Evolutionary conservation across 1,140 invertebrate species (phyloP).

Genomic region (Rhyacophila brunnea): DNA sequence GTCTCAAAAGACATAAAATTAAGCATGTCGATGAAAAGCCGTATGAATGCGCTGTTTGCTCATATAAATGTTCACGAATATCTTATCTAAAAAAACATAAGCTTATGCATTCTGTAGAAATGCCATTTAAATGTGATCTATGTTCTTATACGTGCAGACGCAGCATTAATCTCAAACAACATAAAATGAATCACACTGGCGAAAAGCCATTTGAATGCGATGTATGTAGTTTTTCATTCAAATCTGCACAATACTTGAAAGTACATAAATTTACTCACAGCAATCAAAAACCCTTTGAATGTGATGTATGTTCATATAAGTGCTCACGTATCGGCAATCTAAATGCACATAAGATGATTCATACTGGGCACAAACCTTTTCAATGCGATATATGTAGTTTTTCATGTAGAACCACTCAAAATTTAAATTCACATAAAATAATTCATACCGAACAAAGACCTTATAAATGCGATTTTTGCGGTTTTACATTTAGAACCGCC

Average conservation of each 20-base stretch:
- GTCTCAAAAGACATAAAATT: neutral
- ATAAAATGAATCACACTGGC: neutral
- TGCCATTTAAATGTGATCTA: neutral
- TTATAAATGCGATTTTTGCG: no score
- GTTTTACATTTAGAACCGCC: no score
- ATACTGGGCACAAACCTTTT: neutral
- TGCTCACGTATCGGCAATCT: neutral
- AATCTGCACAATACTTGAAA: neutral
- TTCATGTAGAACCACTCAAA: neutral
- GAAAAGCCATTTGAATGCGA: neutral
- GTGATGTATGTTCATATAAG: neutral
- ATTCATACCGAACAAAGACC: no score
- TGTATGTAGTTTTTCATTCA: neutral
- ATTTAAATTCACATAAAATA: neutral
- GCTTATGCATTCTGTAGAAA: neutral
- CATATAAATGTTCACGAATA: neutral
- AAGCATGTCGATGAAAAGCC: neutral
- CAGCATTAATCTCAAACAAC: neutral
- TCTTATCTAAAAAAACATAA: neutral
- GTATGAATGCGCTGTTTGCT: neutral
- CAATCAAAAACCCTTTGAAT: neutral
- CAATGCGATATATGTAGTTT: neutral
- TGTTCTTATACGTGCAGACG: neutral
- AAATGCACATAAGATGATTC: neutral
- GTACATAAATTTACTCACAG: neutral